Evolutionary conservation across 2,888 invertebrate genomes (phyloP), one percentile per base, ranked within the genome.

Genomic region (Quadriops clusia): DNA sequence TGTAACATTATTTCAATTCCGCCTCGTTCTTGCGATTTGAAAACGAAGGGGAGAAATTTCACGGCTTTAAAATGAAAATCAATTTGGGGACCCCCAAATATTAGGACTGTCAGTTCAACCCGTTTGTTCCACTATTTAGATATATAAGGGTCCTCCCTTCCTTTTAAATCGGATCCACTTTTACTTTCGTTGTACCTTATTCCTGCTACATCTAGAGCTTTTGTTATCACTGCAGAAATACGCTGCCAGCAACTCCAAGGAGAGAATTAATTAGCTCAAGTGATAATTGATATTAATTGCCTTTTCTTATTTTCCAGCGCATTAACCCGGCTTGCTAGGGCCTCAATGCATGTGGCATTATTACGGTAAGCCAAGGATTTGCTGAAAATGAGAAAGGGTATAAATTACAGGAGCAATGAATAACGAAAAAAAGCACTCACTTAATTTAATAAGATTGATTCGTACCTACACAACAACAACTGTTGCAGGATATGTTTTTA

Each of bases 241-340:
- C 34, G 36, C 34, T 33, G 24, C 38, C n/a, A 41, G 39, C 41
- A 38, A 41, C 41, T 42, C 36, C 34, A 40, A 38, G 39, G 32
- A 34, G 39, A 37, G 38, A 44, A 51, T 50, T 51, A 51, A 51
- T 51, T 51, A 46, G 45, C 45, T 40, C 44, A 35, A 43, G 43
- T 47, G 52, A 49, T 54, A 54, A 54, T 54, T 54, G 51, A 52
- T 52, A 53, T 54, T 52, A 54, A 53, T 53, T 53, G 49, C 44
- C 47, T 45, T 47, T 42, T 50, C 47, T 50, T 48, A 47, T 49
- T 51, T 53, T 50, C 47, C 49, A 41, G 36, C 37, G 46, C 46
- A 47, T 51, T 50, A 50, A 49, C 39, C 40, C 34, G 35, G 17
- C 22, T 28, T 11, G n/a, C 15, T 9, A 11, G 13, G 9, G 9